Evolutionary conservation across 2,113 vertebrate genomes (phyloP).

Genomic region (Tragelaphus buxtoni): DNA sequence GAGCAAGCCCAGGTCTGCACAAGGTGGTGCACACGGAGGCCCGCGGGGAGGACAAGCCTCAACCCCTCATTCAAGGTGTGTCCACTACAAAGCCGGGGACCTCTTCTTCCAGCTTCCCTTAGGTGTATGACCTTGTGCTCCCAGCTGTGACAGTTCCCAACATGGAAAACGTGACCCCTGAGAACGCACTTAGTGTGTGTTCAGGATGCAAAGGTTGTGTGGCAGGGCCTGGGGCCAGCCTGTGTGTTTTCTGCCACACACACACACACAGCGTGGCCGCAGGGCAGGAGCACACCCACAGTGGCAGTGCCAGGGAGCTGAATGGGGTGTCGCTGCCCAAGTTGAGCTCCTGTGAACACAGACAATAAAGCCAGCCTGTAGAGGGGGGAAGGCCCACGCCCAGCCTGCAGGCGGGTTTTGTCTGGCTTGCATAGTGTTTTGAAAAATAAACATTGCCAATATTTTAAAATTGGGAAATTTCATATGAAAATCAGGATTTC

Average conservation of each 20-base stretch:
- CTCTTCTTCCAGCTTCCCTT: neutral
- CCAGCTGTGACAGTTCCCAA: neutral
- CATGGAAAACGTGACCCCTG: neutral
- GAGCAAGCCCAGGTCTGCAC: neutral
- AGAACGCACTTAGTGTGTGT: neutral
- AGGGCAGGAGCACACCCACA: neutral
- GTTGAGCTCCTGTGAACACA: neutral
- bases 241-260: neutral
- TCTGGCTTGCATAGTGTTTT: neutral
- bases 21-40: neutral
- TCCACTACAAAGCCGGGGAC: neutral
- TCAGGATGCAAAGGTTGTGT: neutral
- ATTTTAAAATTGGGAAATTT: neutral
- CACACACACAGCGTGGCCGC: too few species aligned
- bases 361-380: neutral
- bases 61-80: neutral
- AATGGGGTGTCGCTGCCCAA: neutral
- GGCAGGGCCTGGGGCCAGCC: neutral
- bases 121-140: neutral
- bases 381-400: accelerated
- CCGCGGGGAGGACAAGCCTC: neutral
- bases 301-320: neutral
- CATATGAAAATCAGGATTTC: neutral
- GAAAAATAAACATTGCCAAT: neutral
- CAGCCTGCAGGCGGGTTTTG: neutral